Base-by-base conservation (phyloP, 2,113 vertebrate genomes). In the Siniperca chuatsi region DNA sequence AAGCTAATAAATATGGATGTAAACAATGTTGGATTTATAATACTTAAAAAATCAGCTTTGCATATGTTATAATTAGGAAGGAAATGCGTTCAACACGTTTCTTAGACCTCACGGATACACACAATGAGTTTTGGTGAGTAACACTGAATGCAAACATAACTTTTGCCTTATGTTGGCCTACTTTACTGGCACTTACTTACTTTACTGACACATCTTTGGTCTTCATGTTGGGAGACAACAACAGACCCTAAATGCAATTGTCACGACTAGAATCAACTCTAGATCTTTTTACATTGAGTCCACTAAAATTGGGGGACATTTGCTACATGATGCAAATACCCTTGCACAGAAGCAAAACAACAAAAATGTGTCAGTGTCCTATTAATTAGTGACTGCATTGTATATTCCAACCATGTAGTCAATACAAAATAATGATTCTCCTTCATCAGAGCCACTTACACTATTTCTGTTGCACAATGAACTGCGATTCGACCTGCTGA, bases 401-500 rank as follows among this genome's bases (percentile, higher is more conserved):
- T 25, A 12, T 44, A 86, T 75, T 83, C 29, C 66, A 76, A 75
- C 70, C 71, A 80, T 55, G 33, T 69, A 40, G 50, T 67, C 54
- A 67, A 83, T 89, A 78, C 79, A 86, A 84, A 75, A 44, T 52
- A 82, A 77, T 16, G 40, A 89, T 86, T 74, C 73, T 81, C 82
- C 62, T 79, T 75, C 54, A 79, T 88, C 76, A 82, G 52, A 58
- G 58, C 40, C 65, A 67, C 70, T 76, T 75, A 52, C 33, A 46
- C 0, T 25, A 4, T 66, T 82, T 79, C 44, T 80, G 37, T 3
- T 70, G 65, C 37, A 46, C 44, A n/a, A 62, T 72, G 20, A 70
- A 33, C 25, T 72, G 23, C 16, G 0, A 18, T 78, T 68, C n/a
- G 18, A 78, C 15, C 29, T 33, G 23, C 33, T 46, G 42, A 60